phyloP scores from a whole-genome alignment of 1,140 invertebrate genomes.

The Notospermus geniculatus region DNA sequence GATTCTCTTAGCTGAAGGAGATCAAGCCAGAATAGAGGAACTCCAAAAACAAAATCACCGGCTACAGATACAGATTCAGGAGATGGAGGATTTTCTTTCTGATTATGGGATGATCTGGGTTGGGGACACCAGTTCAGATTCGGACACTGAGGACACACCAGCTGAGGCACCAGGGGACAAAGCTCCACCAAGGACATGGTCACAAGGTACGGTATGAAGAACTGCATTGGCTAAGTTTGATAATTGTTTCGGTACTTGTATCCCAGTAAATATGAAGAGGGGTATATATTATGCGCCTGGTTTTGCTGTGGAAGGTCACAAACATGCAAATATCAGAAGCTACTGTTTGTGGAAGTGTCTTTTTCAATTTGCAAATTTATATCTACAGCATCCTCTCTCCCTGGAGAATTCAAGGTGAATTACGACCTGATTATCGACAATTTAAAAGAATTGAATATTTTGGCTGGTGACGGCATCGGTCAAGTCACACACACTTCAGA shows the following conservation, averaged over 20 bases:
- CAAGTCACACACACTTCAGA: constrained; percentile 48
- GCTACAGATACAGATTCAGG: constrained; percentile 49
- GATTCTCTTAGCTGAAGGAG: constrained; percentile 11
- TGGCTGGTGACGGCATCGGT: constrained; percentile 52
- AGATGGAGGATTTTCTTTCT: constrained; percentile 55
- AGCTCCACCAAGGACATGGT: neutral
- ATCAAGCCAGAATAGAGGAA: constrained; percentile 11
- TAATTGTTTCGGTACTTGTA: too few relatives aligned
- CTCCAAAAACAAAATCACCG: constrained; percentile 47
- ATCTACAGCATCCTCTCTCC: constrained; percentile 23
- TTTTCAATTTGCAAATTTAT: neutral
- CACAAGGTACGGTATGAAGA: constrained; percentile 17
- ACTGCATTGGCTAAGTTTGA: too few relatives aligned
- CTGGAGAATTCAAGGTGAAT: constrained; percentile 38
- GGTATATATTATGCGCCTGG: too few relatives aligned
- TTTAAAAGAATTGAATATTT: constrained; percentile 52
- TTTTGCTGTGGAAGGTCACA: too few relatives aligned
- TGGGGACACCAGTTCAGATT: constrained; percentile 33
- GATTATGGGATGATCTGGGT: constrained; percentile 57
- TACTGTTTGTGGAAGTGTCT: neutral
- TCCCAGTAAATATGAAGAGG: too few relatives aligned
- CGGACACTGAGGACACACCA: constrained; percentile 28
- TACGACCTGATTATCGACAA: constrained; percentile 50
- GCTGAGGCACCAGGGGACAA: constrained; percentile 29
- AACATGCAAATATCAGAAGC: too few relatives aligned